These are phyloP conservation scores for Drosophila anomalata DNA, from an alignment of 2,888 invertebrate species.

Conservation along the genomic window DNA sequence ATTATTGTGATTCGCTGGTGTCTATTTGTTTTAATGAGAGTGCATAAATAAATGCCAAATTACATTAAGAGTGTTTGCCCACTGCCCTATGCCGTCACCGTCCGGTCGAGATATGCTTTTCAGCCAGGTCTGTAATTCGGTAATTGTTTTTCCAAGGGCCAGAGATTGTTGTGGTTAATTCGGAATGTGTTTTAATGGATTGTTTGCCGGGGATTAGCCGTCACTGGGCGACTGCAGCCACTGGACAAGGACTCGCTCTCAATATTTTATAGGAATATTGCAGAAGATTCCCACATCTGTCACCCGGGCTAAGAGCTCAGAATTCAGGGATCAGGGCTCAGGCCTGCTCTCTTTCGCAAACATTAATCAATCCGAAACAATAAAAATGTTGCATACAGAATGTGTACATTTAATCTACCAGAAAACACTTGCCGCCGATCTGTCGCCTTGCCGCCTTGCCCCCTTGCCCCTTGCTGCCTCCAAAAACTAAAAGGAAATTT, in stretches of 20 bases:
- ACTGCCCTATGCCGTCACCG: constrained; percentile 44
- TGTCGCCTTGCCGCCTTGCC: no score
- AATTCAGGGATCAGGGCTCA: constrained; percentile 7
- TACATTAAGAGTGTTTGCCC: constrained; percentile 66
- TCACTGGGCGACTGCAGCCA: background rate
- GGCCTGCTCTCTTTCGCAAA: constrained; percentile 21
- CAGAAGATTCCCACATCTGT: background rate
- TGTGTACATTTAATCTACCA: constrained; percentile 73
- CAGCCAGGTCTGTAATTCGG: constrained; percentile 60
- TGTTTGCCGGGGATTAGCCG: constrained; percentile 37
- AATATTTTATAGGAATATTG: constrained; percentile 11
- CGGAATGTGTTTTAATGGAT: constrained; percentile 36
- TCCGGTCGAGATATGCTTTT: constrained; percentile 27
- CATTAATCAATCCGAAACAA: constrained; percentile 72
- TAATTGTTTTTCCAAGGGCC: constrained; percentile 49
- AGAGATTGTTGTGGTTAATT: constrained; percentile 34
- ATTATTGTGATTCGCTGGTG: constrained; percentile 65
- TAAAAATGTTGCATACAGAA: constrained; percentile 48
- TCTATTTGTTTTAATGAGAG: constrained; percentile 73
- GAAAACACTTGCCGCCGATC: constrained; percentile 48
- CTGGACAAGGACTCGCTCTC: constrained; percentile 19
- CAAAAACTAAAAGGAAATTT: constrained; percentile 71
- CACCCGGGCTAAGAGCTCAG: background rate
- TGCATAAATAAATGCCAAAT: constrained; percentile 77
- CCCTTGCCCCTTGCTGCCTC: background rate